Evolutionary conservation across 2,797 vertebrate genomes (phyloP).

Genomic region (Oreochromis grahami): DNA sequence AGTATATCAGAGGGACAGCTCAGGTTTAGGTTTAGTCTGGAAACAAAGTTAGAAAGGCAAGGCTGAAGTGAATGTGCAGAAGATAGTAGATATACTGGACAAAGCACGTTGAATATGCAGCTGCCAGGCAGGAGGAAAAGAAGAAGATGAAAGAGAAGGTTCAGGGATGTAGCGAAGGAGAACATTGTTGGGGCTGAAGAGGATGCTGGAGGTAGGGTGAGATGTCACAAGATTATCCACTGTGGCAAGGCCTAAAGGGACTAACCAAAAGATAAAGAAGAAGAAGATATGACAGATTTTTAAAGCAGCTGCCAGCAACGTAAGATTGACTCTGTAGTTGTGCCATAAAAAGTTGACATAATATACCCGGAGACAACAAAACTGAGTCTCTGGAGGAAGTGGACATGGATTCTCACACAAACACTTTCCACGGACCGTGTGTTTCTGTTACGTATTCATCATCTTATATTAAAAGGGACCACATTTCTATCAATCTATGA

Average conservation of each 20-base stretch:
- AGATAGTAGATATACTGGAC: background rate
- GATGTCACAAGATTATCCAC: fast-evolving
- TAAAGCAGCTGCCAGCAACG: background rate
- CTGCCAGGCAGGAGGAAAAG: background rate
- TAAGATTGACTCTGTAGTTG: background rate
- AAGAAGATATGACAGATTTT: background rate
- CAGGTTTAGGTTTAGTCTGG: background rate
- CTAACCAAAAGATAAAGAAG: background rate
- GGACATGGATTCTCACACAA: background rate
- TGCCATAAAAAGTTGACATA: background rate
- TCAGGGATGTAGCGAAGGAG: background rate
- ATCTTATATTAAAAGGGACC: background rate
- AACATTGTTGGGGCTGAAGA: background rate
- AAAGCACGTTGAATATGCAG: background rate
- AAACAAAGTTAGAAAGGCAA: background rate
- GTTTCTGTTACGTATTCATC: background rate
- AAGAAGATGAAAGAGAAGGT: background rate
- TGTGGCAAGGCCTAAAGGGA: background rate
- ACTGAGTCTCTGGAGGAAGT: background rate
- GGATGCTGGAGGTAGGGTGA: fast-evolving
- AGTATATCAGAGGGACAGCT: background rate
- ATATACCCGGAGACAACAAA: background rate
- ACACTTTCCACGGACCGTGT: background rate
- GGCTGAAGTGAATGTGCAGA: background rate
- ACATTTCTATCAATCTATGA: background rate